Conservation (phyloP, 2,888 invertebrate genomes). For the Zootermopsis nevadensis region DNA sequence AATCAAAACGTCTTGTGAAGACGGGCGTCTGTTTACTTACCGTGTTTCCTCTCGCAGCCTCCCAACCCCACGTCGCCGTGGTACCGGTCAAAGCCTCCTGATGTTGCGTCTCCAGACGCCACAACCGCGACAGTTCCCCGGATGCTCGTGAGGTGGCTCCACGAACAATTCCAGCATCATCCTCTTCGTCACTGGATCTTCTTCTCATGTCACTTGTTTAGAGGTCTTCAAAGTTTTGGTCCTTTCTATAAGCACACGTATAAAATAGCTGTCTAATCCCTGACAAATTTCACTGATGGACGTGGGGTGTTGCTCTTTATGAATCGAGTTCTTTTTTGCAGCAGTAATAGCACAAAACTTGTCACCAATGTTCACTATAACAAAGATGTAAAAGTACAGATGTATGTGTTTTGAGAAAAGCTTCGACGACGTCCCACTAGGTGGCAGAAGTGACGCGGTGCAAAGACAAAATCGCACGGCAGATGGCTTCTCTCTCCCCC, state of each 20-base stretch:
- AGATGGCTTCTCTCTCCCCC: slow-evolving; percentile 47
- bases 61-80: slow-evolving; percentile 36
- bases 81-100: slow-evolving; percentile 27
- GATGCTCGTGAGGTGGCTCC: slow-evolving; percentile 47
- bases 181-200: slow-evolving; percentile 40
- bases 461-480: slow-evolving; percentile 52
- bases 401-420: slow-evolving; percentile 13
- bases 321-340: not conserved
- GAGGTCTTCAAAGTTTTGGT: not conserved
- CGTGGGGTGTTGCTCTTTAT: not conserved
- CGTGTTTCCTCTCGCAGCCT: not conserved
- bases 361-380: not conserved
- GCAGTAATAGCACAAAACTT: slow-evolving; percentile 1
- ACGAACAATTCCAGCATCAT: slow-evolving; percentile 2
- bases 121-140: slow-evolving; percentile 44
- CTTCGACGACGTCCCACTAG: slow-evolving; percentile 54
- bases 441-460: slow-evolving; percentile 49
- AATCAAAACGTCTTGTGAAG: not conserved
- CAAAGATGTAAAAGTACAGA: slow-evolving; percentile 22
- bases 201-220: slow-evolving; percentile 33
- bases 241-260: not conserved
- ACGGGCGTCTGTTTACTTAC: slow-evolving; percentile 8
- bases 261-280: not conserved
- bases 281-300: not conserved
- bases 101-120: slow-evolving; percentile 40